These are phyloP conservation scores for Eristalinus sepulchralis DNA, from an alignment of 2,888 invertebrate species.

Conservation along the genomic window DNA sequence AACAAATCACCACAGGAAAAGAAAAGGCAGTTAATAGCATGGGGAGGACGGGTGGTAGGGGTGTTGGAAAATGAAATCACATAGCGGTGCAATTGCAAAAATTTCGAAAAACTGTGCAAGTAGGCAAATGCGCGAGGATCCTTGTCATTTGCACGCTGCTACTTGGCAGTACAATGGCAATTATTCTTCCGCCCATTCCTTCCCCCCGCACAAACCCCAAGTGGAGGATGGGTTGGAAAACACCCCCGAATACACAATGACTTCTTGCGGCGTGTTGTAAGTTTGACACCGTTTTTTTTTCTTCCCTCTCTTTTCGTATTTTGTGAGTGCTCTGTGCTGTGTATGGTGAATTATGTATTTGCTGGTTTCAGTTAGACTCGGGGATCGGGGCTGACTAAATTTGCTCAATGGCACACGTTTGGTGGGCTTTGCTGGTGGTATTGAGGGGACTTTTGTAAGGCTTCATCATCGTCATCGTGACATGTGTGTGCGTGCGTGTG, in stretches of 20 bases:
- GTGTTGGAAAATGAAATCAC: slow-evolving; percentile 4
- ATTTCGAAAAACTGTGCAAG: slow-evolving; percentile 36
- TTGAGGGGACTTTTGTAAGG: slow-evolving; percentile 56
- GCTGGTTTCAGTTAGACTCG: background rate
- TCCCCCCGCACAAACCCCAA: background rate
- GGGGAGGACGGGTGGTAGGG: background rate
- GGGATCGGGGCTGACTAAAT: slow-evolving; percentile 18
- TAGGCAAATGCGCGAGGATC: slow-evolving; percentile 22
- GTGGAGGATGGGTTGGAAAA: background rate
- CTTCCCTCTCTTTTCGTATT: slow-evolving; percentile 2
- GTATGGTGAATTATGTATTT: slow-evolving; percentile 37
- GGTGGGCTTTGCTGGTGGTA: slow-evolving; percentile 20
- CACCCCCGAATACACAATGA: slow-evolving; percentile 24
- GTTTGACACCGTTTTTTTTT: background rate
- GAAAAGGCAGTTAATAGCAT: background rate
- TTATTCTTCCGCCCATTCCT: slow-evolving; percentile 24
- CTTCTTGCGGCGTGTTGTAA: slow-evolving; percentile 18
- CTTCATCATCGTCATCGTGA: slow-evolving; percentile 54
- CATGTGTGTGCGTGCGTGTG: slow-evolving; percentile 20
- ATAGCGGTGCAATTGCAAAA: slow-evolving; percentile 45
- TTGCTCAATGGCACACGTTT: slow-evolving; percentile 53
- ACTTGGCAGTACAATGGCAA: slow-evolving; percentile 36
- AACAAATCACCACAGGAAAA: slow-evolving; percentile 22
- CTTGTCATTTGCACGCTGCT: slow-evolving; percentile 41
- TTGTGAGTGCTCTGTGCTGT: slow-evolving; percentile 31